Evolutionary conservation across 2,113 vertebrate genomes (phyloP), one percentile per base, ranked within the genome.

Genomic region (Seriola dumerili): DNA sequence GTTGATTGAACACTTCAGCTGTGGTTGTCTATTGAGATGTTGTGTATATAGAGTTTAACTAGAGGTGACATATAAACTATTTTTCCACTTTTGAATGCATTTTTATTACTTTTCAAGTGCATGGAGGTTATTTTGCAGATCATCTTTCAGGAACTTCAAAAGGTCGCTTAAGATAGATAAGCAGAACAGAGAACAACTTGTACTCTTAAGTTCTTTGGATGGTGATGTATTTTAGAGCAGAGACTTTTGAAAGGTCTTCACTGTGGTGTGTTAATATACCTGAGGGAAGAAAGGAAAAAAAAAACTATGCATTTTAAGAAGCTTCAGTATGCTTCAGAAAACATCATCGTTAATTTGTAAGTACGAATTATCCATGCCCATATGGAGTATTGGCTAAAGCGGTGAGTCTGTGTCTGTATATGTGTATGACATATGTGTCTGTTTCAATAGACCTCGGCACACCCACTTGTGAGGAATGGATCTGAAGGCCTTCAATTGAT

Each of bases 401-500:
- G 4, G 10, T 78, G 40, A 76, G 7, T 74, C 32, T 8, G 0
- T 70, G 40, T 55, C 7, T 52, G n/a, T 67, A 8, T 48, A 7
- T 25, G 8, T 58, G n/a, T 10, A 7, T 1, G 8, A n/a, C 48
- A 5, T 5, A 3, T 40, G 13, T 77, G 23, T 83, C 9, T 84
- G 29, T 71, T 73, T 58, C 36, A 71, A 52, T 54, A 95, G 93
- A 80, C 64, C 44, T 83, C 44, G 0, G 59, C 74, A 58, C 89
- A 94, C 61, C 91, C 90, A 29, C 88, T 93, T 17, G 44, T 63
- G 68, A 80, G 81, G 65, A 86, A 73, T 32, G 74, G 78, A 48
- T 78, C 78, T 0, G 89, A 91, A 67, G 81, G 77, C 46, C 81
- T 91, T 67, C 75, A 83, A 50, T 82, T 95, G 72, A 91, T 96